These are phyloP conservation scores for Mycogona germanica DNA, from an alignment of 2,888 invertebrate species.

Conservation along the genomic window DNA sequence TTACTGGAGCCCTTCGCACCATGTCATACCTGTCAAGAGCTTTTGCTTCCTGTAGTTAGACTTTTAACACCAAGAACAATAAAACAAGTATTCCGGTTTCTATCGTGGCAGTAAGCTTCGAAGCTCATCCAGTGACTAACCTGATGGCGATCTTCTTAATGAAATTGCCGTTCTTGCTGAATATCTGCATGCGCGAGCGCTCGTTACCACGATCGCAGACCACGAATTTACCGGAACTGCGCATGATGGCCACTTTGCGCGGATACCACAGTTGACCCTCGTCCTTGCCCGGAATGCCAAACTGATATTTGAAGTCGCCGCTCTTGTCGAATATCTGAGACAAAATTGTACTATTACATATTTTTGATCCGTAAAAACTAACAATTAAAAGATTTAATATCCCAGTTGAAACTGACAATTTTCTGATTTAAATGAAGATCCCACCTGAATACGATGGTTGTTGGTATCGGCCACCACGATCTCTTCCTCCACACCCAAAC, in stretches of 20 bases:
- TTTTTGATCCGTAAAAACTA: neutral
- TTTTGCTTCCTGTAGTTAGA: neutral
- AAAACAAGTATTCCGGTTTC: neutral
- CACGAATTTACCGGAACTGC: constrained; percentile 79
- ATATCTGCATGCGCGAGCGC: constrained; percentile 93
- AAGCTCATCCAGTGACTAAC: constrained; percentile 20
- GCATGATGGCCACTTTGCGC: constrained; percentile 84
- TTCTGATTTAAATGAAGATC: neutral
- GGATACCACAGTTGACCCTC: constrained; percentile 97
- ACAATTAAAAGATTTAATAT: neutral
- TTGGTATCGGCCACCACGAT: constrained; percentile 95
- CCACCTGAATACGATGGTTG: constrained; percentile 84
- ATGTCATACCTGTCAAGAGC: too few species aligned
- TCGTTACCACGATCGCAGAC: constrained; percentile 96
- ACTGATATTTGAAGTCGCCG: constrained; percentile 84
- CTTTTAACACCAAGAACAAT: too few species aligned
- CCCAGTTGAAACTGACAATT: neutral
- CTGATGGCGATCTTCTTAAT: constrained; percentile 83
- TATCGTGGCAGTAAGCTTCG: neutral
- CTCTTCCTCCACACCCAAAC: constrained; percentile 86
- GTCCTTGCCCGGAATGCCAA: constrained; percentile 88
- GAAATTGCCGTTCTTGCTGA: constrained; percentile 90
- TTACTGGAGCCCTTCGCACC: too few species aligned
- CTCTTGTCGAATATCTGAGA: constrained; percentile 80
- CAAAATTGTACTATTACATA: too few species aligned